These are phyloP conservation scores for Smittia sp. DNA, from an alignment of 2,888 invertebrate genomes.

Conservation along the genomic window DNA sequence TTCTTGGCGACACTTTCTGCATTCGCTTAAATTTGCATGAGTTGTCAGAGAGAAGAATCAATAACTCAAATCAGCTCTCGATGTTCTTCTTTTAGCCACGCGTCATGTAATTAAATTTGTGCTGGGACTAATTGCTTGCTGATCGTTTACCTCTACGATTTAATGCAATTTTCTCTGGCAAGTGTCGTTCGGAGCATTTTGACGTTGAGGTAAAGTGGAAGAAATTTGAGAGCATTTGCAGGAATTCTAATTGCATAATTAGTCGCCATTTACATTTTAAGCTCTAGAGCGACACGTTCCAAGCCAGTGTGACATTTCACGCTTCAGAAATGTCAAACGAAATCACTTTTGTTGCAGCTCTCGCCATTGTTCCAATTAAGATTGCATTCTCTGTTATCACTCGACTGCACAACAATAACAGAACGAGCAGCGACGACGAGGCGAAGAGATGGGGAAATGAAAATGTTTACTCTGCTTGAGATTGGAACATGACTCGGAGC, in stretches of 20 bases:
- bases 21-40: not conserved
- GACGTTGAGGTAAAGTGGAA: no score
- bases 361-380: not conserved
- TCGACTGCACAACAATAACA: not conserved
- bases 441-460: not conserved
- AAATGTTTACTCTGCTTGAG: not conserved
- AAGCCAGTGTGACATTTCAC: no score
- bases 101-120: not conserved
- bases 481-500: not conserved
- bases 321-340: no score
- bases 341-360: no score
- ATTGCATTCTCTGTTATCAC: not conserved
- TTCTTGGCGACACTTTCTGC: not conserved
- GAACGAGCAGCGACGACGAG: not conserved
- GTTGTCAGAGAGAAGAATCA: not conserved
- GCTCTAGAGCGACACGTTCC: no score
- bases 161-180: not conserved
- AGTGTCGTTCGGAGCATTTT: no score
- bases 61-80: not conserved
- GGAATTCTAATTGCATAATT: slow-evolving; percentile 1
- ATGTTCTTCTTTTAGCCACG: not conserved
- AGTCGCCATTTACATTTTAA: no score
- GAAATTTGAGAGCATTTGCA: not conserved
- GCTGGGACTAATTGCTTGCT: not conserved
- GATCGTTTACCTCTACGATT: not conserved